Evolutionary conservation across 2,888 invertebrate genomes (phyloP).

Genomic region (Yponomeuta sedellus): DNA sequence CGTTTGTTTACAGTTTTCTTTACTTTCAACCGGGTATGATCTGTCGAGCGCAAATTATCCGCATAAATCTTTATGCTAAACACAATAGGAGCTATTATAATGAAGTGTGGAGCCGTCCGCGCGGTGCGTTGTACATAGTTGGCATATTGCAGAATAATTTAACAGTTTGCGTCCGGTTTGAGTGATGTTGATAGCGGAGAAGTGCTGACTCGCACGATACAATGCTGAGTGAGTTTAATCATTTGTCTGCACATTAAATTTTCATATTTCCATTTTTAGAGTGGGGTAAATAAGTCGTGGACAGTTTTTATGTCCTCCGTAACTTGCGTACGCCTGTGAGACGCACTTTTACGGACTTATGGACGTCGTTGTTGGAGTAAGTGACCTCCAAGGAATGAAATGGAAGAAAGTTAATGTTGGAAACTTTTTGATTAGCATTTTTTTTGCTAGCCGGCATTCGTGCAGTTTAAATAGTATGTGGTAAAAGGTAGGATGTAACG

Average conservation of each 20-base stretch:
- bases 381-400: too few relatives aligned
- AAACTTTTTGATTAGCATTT: too few relatives aligned
- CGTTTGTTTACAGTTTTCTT: slow-evolving; percentile 3
- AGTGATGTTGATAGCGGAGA: background rate
- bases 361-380: background rate
- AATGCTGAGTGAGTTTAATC: background rate
- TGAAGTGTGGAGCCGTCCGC: background rate
- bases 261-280: background rate
- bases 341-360: background rate
- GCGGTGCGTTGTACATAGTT: background rate
- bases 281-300: background rate
- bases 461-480: too few relatives aligned
- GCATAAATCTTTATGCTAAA: background rate
- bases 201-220: background rate
- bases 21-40: background rate
- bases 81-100: background rate
- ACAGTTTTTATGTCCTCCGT: background rate
- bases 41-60: background rate
- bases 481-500: too few relatives aligned
- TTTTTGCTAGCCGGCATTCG: too few relatives aligned
- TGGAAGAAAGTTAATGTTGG: too few relatives aligned
- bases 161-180: background rate
- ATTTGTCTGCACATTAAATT: background rate
- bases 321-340: background rate
- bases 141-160: slow-evolving; percentile 2